Percentiles rank a stretch among this genome's conserved stretches.
Evolutionary conservation across 2,888 invertebrate species (phyloP).

Genomic region (Drosophila neonasuta): DNA sequence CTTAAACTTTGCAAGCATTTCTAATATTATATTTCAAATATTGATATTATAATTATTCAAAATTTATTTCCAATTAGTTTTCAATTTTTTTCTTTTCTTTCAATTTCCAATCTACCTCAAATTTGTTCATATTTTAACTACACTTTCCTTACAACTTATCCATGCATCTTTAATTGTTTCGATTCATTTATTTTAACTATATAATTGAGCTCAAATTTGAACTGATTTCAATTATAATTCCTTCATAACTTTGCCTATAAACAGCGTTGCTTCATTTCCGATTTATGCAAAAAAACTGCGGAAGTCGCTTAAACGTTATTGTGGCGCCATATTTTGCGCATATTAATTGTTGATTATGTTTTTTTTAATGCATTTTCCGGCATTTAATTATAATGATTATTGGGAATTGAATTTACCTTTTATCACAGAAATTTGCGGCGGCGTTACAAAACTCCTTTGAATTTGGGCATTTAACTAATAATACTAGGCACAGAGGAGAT

Average conservation of each 20-base stretch:
- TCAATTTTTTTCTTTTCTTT: neutral
- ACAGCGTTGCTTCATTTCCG: slow-evolving; percentile 1
- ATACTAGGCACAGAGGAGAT: slow-evolving; percentile 82
- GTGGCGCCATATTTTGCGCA: slow-evolving; percentile 1
- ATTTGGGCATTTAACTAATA: slow-evolving; percentile 83
- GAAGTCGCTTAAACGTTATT: neutral
- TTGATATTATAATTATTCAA: too few species aligned
- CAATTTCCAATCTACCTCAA: too few species aligned
- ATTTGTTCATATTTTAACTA: too few species aligned
- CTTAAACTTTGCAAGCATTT: too few species aligned
- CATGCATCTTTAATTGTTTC: too few species aligned
- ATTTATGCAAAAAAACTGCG: neutral
- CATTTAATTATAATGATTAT: slow-evolving; percentile 7
- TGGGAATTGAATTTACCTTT: slow-evolving; percentile 76
- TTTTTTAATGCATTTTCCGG: neutral
- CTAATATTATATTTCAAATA: too few species aligned
- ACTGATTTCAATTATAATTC: neutral
- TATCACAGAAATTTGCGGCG: slow-evolving; percentile 82
- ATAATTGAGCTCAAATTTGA: too few species aligned
- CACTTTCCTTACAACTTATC: too few species aligned
- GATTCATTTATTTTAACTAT: too few species aligned
- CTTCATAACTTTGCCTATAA: neutral
- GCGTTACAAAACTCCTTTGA: slow-evolving; percentile 82
- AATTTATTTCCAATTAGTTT: neutral
- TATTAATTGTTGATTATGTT: slow-evolving; percentile 7